These are phyloP conservation scores for Cossypha heuglini DNA, from an alignment of 2,797 vertebrate genomes.

Conservation along the genomic window DNA sequence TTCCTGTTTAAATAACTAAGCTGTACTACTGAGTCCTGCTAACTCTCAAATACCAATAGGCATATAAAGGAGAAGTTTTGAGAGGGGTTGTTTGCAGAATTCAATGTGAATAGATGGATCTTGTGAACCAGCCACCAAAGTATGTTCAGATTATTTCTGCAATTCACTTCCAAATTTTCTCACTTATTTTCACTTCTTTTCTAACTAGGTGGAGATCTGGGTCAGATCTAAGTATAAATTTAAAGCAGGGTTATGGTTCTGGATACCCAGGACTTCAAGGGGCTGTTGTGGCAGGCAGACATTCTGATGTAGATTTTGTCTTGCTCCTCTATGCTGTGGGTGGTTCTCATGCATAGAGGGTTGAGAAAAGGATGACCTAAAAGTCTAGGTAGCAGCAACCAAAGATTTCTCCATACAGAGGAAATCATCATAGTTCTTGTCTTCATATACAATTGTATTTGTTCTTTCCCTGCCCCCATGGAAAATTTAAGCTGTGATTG, in stretches of 20 bases:
- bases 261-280: background rate
- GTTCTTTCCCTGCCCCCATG: background rate
- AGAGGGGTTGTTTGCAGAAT: background rate
- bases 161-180: background rate
- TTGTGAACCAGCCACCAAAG: background rate
- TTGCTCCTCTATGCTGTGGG: background rate
- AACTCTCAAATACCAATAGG: background rate
- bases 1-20: background rate
- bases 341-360: rapidly evolving
- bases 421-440: background rate
- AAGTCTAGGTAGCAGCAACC: background rate
- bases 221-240: background rate
- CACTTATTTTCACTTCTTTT: background rate
- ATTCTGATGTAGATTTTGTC: background rate
- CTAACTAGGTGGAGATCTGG: background rate
- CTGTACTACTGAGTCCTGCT: background rate
- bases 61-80: background rate
- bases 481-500: background rate
- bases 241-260: background rate
- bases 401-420: background rate
- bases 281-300: background rate
- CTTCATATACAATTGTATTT: background rate
- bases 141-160: background rate
- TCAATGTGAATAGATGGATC: background rate
- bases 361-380: background rate